Percentiles rank a stretch among this genome's conserved stretches.
These are phyloP conservation scores for Tinea pellionella DNA, from an alignment of 2,888 invertebrate genomes.

Conservation along the genomic window DNA sequence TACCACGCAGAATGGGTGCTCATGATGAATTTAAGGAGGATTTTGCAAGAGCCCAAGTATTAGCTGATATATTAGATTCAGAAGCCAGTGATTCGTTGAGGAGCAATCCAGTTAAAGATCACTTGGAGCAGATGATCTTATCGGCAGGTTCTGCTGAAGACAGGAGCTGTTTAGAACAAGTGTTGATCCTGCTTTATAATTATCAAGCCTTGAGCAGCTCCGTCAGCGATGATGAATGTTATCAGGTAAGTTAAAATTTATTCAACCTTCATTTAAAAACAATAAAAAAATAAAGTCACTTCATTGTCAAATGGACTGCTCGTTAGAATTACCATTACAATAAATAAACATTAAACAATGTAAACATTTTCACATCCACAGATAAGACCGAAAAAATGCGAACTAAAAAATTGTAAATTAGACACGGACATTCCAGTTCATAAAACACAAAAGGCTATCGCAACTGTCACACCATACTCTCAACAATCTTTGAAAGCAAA, in stretches of 20 bases:
- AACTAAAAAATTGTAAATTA: conserved; percentile 41
- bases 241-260: conserved; percentile 43
- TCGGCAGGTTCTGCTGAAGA: conserved; percentile 67
- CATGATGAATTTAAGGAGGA: conserved; percentile 61
- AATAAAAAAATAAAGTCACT: not conserved
- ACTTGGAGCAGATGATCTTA: conserved; percentile 61
- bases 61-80: conserved; percentile 55
- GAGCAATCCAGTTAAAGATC: conserved; percentile 60
- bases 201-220: conserved; percentile 68
- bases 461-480: conserved; percentile 73
- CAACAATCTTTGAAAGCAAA: conserved; percentile 52
- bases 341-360: not conserved
- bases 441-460: conserved; percentile 69
- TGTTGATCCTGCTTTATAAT: conserved; percentile 71
- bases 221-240: conserved; percentile 67
- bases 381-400: conserved; percentile 57
- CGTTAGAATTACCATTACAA: too few relatives aligned
- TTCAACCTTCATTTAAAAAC: not conserved
- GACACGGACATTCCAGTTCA: conserved; percentile 50
- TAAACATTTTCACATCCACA: conserved; percentile 27
- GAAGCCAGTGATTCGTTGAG: conserved; percentile 56
- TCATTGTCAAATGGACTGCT: conserved; percentile 24
- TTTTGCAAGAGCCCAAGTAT: conserved; percentile 59
- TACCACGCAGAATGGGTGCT: conserved; percentile 43
- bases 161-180: conserved; percentile 72